Conservation (phyloP, 2,113 vertebrate genomes). For the Cettia cetti region DNA sequence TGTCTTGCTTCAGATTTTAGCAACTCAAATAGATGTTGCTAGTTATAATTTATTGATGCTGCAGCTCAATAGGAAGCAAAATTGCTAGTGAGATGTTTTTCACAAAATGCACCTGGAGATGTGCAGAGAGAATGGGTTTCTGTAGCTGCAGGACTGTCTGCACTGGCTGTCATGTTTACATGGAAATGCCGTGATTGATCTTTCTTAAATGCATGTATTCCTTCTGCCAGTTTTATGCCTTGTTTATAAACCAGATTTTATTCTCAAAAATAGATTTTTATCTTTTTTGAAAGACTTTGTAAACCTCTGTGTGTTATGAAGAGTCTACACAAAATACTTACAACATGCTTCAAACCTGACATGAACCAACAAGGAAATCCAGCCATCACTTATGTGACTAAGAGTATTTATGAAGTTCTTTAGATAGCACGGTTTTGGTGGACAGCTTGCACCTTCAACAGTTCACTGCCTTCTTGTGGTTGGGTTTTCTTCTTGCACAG, state of each 20-base stretch:
- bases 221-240: not conserved
- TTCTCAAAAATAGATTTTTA: not conserved
- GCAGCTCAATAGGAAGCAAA: not conserved
- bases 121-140: not conserved
- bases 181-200: not conserved
- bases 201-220: not conserved
- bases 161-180: fast-evolving
- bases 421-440: not conserved
- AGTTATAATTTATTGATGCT: not conserved
- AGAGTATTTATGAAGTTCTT: not conserved
- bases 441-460: not conserved
- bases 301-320: not conserved
- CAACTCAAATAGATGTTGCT: not conserved
- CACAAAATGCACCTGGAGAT: not conserved
- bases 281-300: not conserved
- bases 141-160: not conserved
- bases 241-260: not conserved
- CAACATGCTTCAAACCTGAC: not conserved
- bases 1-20: not conserved
- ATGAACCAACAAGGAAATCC: not conserved
- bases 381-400: not conserved
- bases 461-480: fast-evolving
- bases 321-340: not conserved
- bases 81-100: not conserved
- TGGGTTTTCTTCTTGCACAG: not conserved